phyloP scores from a whole-genome alignment of 2,797 vertebrate species.

The Poecile montanus region DNA sequence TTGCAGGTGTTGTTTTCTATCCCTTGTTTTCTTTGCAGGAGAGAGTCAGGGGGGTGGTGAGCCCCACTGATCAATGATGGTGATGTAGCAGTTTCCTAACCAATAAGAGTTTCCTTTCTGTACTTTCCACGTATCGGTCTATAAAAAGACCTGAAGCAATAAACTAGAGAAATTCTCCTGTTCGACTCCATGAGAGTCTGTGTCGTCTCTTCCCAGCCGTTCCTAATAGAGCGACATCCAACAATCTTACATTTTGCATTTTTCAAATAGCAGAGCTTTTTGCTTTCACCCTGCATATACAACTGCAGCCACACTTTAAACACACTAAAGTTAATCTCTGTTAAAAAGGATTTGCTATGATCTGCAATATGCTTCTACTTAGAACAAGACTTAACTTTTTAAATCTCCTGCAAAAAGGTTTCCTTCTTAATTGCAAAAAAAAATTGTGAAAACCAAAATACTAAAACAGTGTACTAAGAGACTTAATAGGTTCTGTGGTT shows the following conservation, averaged over 20 bases:
- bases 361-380: neutral
- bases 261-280: neutral
- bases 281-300: neutral
- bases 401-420: neutral
- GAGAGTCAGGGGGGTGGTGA: too few relatives aligned
- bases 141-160: too few relatives aligned
- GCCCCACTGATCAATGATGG: too few relatives aligned
- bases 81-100: too few relatives aligned
- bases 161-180: too few relatives aligned
- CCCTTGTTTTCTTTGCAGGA: too few relatives aligned
- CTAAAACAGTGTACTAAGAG: neutral
- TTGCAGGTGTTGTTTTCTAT: too few relatives aligned
- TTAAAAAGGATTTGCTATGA: neutral
- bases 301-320: neutral
- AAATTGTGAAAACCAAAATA: neutral
- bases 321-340: neutral
- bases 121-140: too few relatives aligned
- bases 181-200: too few relatives aligned
- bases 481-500: neutral
- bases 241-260: neutral
- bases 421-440: neutral
- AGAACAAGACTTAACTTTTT: neutral
- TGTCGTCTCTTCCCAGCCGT: too few relatives aligned
- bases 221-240: too few relatives aligned
- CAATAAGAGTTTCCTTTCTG: too few relatives aligned